Evolutionary conservation across 2,797 vertebrate genomes (phyloP).

Genomic region (Emydoidea blandingii): DNA sequence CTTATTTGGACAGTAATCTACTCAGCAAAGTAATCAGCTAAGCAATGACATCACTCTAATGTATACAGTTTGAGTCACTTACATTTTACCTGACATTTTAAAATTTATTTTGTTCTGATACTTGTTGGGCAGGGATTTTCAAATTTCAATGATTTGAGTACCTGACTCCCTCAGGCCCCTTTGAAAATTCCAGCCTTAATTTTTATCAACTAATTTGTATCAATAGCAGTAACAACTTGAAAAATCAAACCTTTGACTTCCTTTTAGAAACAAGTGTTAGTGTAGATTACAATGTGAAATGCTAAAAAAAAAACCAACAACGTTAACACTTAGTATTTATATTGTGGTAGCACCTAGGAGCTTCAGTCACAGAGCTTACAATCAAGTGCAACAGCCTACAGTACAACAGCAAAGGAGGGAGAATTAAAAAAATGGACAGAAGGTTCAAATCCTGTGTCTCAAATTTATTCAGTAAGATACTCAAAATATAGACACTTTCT

Average conservation of each 20-base stretch:
- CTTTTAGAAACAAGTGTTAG: background rate
- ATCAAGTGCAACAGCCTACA: background rate
- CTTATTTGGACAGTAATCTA: background rate
- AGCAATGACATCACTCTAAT: background rate
- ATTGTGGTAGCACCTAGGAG: background rate
- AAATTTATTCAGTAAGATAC: background rate
- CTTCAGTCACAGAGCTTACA: background rate
- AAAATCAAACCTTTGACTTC: background rate
- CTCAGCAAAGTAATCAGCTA: background rate
- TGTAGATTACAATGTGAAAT: conserved; percentile 6
- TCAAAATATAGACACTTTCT: background rate
- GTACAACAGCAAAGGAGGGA: background rate
- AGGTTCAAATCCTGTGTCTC: background rate
- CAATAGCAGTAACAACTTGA: background rate
- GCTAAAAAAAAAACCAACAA: background rate
- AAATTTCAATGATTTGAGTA: background rate
- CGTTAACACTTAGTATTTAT: background rate
- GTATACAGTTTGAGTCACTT: background rate
- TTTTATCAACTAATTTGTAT: background rate
- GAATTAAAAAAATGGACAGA: background rate
- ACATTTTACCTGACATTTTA: background rate
- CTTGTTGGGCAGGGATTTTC: conserved; percentile 31
- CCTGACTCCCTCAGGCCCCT: background rate
- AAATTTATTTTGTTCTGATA: background rate
- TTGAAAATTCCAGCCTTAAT: background rate